phyloP scores from a whole-genome alignment of 1,140 invertebrate species.

The Protaetia brevitarsis region DNA sequence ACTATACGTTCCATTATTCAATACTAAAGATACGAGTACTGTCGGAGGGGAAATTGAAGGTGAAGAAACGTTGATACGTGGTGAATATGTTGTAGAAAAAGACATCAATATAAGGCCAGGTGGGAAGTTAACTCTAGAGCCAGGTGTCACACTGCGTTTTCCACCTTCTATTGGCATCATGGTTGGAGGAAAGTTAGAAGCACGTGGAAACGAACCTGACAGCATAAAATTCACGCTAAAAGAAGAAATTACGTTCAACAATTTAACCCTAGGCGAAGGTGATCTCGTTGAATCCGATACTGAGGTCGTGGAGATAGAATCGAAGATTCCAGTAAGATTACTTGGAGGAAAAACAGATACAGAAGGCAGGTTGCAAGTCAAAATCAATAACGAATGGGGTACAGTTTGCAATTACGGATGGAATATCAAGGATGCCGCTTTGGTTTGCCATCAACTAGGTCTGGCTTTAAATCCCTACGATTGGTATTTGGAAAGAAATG shows the following conservation, averaged over 20 bases:
- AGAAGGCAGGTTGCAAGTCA: conserved; percentile 79
- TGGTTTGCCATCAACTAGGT: conserved; percentile 95
- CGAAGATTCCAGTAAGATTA: conserved; percentile 63
- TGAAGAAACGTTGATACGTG: conserved; percentile 69
- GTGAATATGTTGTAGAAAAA: conserved; percentile 81
- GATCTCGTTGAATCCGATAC: conserved; percentile 46
- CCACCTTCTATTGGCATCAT: conserved; percentile 94
- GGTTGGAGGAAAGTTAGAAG: conserved; percentile 87
- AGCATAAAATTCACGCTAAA: conserved; percentile 76
- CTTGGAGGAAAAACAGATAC: conserved; percentile 69
- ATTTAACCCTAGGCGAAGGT: conserved; percentile 52
- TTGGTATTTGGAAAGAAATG: conserved; percentile 78
- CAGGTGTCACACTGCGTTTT: conserved; percentile 83
- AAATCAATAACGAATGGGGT: conserved; percentile 86
- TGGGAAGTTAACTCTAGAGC: conserved; percentile 79
- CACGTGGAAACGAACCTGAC: conserved; percentile 70
- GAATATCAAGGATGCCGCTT: conserved; percentile 85
- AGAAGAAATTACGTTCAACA: conserved; percentile 63
- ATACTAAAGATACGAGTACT: conserved; percentile 60
- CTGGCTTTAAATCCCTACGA: conserved; percentile 88
- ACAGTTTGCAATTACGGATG: conserved; percentile 96
- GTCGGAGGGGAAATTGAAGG: conserved; percentile 90
- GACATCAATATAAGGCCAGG: conserved; percentile 90
- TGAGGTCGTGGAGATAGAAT: conserved; percentile 53
- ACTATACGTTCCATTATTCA: conserved; percentile 74